Evolutionary conservation across 2,113 vertebrate species (phyloP), one percentile per base, ranked within the genome.

Genomic region (Callopanchax toddi): DNA sequence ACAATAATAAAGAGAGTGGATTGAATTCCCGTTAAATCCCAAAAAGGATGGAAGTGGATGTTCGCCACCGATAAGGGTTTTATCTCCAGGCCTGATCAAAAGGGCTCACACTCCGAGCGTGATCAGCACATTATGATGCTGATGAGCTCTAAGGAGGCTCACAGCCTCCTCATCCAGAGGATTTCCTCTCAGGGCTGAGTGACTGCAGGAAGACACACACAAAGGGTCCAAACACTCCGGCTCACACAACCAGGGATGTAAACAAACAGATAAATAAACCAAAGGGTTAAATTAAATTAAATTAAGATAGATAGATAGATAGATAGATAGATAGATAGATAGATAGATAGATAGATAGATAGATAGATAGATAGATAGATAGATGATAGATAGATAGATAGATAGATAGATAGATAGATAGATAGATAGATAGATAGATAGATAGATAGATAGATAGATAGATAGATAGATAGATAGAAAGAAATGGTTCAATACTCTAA

Each of bases 11-110:
- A 67, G 61, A 70, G 69, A 76, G 63, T 67, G 86, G 84, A 86
- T 85, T 88, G 86, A 87, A 89, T 89, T 89, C 84, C 90, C 86
- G 87, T 87, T 78, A 87, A 81, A 82, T 87, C 80, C 73, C 87
- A 71, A 85, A 85, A 88, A 32, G 29, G 9, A 10, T 89, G 89
- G 87, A 83, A 84, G 83, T 87, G 90, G 86, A 90, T 92, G 91
- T 89, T 89, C 51, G 54, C 26, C 11, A 60, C 76, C 60, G 91
- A 92, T 91, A 91, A 92, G 87, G 85, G 76, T 83, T 73, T 89
- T 87, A 90, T 88, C 84, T 69, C 67, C 85, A 79, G 67, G 69
- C 82, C 86, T 71, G 84, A 92, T 92, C 90, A 90, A 80, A 89
- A 85, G 84, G 85, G 74, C 82, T 90, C 86, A 71, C 79, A 83